These are phyloP conservation scores for Amyelois transitella DNA, from an alignment of 1,140 invertebrate genomes.

Conservation along the genomic window DNA sequence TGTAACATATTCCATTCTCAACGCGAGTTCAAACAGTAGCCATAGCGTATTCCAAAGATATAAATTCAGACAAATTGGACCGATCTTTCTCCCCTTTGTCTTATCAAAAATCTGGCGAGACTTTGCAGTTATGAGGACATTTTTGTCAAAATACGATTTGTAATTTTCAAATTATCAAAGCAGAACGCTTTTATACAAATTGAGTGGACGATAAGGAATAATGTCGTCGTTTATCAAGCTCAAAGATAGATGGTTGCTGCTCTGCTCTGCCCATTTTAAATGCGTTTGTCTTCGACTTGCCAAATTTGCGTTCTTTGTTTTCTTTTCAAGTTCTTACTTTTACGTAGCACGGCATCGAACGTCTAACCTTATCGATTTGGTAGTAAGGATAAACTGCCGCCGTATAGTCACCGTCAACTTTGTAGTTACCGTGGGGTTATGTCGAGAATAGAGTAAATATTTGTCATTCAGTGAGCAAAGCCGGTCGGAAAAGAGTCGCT, in stretches of 20 bases:
- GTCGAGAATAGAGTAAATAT: conserved; percentile 39
- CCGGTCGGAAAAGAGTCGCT: conserved; percentile 14
- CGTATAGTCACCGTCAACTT: conserved; percentile 1
- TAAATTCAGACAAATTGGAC: conserved; percentile 38
- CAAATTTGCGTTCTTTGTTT: conserved; percentile 66
- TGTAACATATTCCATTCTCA: not conserved
- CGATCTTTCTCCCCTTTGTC: conserved; percentile 28
- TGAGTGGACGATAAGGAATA: conserved; percentile 74
- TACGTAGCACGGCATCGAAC: conserved; percentile 11
- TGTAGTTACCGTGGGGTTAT: conserved; percentile 27
- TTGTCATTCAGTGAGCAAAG: conserved; percentile 46
- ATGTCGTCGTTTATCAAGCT: conserved; percentile 73
- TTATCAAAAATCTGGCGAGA: conserved; percentile 51
- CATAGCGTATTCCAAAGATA: conserved; percentile 22
- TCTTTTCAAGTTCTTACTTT: conserved; percentile 48
- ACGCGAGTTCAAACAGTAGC: not conserved
- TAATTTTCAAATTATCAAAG: conserved; percentile 74
- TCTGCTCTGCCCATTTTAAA: conserved; percentile 73
- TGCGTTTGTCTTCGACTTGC: conserved; percentile 70
- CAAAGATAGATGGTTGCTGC: conserved; percentile 66
- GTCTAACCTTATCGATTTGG: not conserved
- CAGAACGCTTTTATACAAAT: conserved; percentile 74
- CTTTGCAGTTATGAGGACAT: conserved; percentile 55
- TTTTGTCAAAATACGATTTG: conserved; percentile 72
- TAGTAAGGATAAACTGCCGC: conserved; percentile 1